Evolutionary conservation across 2,888 invertebrate genomes (phyloP).

Genomic region (Torymus auratus): DNA sequence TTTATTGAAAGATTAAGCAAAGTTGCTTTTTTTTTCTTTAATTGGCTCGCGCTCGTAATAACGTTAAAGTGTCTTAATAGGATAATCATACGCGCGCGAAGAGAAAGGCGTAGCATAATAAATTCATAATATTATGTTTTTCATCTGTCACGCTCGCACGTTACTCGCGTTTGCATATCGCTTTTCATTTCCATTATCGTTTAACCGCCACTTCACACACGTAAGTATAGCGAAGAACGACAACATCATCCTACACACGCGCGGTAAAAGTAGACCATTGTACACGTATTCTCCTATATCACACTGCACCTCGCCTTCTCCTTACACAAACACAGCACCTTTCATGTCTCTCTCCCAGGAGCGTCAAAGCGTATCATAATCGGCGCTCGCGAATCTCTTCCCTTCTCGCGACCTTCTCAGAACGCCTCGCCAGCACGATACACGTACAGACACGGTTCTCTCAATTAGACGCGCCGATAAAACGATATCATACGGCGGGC

Average conservation of each 20-base stretch:
- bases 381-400: neutral
- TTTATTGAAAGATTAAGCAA: no score
- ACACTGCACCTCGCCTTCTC: no score
- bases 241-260: no score
- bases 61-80: neutral
- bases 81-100: neutral
- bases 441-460: neutral
- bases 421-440: neutral
- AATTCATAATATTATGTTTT: no score
- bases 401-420: conserved; percentile 16
- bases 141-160: no score
- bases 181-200: neutral
- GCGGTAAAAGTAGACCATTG: no score
- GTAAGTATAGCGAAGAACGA: no score
- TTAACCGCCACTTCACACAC: neutral
- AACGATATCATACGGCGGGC: conserved; percentile 5
- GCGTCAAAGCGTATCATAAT: neutral
- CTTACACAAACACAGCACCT: no score
- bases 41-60: no score
- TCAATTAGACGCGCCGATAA: conserved; percentile 35
- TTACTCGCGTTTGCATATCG: neutral
- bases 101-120: neutral
- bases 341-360: no score
- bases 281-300: no score
- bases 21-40: no score